Conservation (phyloP, 1,140 invertebrate species). For the Berghia stephanieae region DNA sequence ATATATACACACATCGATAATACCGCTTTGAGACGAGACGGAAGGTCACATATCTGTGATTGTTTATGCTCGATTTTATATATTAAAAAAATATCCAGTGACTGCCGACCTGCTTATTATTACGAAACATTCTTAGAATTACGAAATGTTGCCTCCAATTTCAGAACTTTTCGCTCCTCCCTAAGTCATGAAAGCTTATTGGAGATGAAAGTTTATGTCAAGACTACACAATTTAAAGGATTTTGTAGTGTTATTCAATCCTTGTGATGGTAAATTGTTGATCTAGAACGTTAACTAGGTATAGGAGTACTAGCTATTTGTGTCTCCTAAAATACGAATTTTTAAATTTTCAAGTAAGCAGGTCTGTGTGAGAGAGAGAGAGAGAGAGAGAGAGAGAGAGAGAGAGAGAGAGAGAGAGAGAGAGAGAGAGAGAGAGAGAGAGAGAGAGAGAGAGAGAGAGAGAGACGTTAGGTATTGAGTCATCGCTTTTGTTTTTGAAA, state of each 20-base stretch:
- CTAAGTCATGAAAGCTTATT: too few species aligned
- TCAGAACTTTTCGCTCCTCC: too few species aligned
- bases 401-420: background rate
- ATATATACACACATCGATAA: too few species aligned
- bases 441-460: background rate
- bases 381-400: background rate
- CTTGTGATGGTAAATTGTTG: background rate
- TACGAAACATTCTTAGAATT: too few species aligned
- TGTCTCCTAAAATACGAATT: constrained; percentile 24
- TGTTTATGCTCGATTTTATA: too few species aligned
- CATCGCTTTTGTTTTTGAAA: background rate
- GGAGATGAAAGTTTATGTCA: too few species aligned
- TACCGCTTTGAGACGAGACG: too few species aligned
- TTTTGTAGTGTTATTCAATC: background rate
- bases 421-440: background rate
- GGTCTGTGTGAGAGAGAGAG: constrained; percentile 8
- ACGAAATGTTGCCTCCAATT: too few species aligned
- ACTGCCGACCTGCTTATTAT: too few species aligned
- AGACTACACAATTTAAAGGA: background rate
- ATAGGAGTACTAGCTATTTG: background rate
- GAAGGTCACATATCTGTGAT: too few species aligned
- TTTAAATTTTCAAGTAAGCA: too few species aligned
- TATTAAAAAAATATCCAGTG: too few species aligned
- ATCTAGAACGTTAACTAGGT: background rate
- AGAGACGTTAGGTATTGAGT: background rate